phyloP scores from a whole-genome alignment of 2,797 vertebrate genomes.

The Myripristis jacobus region DNA sequence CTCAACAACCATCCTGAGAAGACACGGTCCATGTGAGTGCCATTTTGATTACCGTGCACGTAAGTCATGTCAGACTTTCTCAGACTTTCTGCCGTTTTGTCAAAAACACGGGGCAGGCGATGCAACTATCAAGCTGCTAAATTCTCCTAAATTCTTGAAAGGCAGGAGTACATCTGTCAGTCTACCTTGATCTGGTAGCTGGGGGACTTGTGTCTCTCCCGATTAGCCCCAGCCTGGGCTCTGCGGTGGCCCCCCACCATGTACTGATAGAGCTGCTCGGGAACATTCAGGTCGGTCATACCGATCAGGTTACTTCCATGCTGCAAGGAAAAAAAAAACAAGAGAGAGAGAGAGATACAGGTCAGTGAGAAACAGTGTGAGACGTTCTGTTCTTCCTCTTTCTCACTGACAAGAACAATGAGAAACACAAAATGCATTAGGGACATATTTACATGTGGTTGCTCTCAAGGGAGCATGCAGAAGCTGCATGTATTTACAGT shows the following conservation, averaged over 20 bases:
- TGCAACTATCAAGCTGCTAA: too few relatives aligned
- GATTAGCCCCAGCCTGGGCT: slow-evolving; percentile 90
- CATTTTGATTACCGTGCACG: too few relatives aligned
- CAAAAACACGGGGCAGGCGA: too few relatives aligned
- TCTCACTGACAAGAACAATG: slow-evolving; percentile 5
- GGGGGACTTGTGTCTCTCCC: slow-evolving; percentile 97
- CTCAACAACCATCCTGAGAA: too few relatives aligned
- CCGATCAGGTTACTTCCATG: slow-evolving; percentile 98
- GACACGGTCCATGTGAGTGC: too few relatives aligned
- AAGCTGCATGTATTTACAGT: too few relatives aligned
- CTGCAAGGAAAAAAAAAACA: slow-evolving; percentile 78
- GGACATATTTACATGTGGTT: too few relatives aligned
- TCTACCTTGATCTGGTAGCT: slow-evolving; percentile 98
- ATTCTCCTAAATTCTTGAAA: too few relatives aligned
- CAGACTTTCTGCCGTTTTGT: too few relatives aligned
- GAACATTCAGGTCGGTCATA: slow-evolving; percentile 98
- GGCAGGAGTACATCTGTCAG: background rate
- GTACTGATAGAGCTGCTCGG: slow-evolving; percentile 98
- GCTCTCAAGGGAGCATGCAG: too few relatives aligned
- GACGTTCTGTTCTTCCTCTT: slow-evolving; percentile 5
- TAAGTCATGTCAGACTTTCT: too few relatives aligned
- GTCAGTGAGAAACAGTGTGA: background rate
- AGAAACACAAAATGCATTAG: too few relatives aligned
- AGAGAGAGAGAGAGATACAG: background rate
- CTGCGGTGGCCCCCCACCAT: slow-evolving; percentile 97